Base-by-base conservation (phyloP, 2,113 vertebrate genomes). In the Scartelaos histophorus region DNA sequence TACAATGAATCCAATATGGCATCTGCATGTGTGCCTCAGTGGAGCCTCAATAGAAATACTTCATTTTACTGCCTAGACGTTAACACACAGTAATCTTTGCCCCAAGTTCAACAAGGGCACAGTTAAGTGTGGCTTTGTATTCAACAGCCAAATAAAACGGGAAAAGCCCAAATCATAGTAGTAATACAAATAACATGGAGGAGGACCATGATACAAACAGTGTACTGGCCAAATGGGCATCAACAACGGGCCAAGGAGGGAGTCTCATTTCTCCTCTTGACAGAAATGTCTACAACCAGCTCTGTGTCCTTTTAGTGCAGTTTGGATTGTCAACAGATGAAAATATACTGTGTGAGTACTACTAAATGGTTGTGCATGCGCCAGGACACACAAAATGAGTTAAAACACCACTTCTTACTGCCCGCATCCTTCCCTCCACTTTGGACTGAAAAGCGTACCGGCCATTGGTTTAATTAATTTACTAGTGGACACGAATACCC, bases 381-480 rank as follows among this genome's bases (percentile, higher is more conserved):
- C 93, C 95, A 95, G 93, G 91, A 94, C 93, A 94, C 92, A 94
- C 93, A 94, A 92, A 90, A 92, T 89, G 91, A 93, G 90, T 92
- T 66, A 80, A 94, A 94, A 90, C 78, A 77, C 82, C 51, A 69
- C 61, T 58, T 58, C 71, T 61, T 1, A 38, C 85, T 82, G 90
- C 93, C 94, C 92, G 91, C 93, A 90, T 88, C 87, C 91, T 82
- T 79, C 87, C 79, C 87, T 91, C 78, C 74, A 85, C 79, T 87
- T 93, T 93, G 91, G 86, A 90, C 80, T 83, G 89, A 85, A 91
- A 88, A 90, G 78, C 86, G 86, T 85, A 84, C 87, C 88, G 84
- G 80, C 92, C 66, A 92, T 94, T 91, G 94, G 93, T 85, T 92
- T 94, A 95, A 95, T 97, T 95, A 95, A 93, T 90, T 90, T 90